These are phyloP conservation scores for Chrysocyon brachyurus DNA, from an alignment of 2,797 vertebrate species.

Conservation along the genomic window DNA sequence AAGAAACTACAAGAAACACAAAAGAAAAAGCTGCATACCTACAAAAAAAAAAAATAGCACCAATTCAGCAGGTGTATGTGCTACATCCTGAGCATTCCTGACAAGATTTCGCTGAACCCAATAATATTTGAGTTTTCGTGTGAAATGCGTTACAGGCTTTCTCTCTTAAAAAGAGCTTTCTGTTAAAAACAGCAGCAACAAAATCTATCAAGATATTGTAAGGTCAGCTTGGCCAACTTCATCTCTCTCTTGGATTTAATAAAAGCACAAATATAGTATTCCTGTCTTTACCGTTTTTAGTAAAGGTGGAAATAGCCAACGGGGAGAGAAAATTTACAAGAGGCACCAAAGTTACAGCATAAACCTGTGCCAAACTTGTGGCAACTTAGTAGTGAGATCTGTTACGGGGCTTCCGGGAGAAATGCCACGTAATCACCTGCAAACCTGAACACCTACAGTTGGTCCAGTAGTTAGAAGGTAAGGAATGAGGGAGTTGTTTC, in stretches of 20 bases:
- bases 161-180: neutral
- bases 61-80: neutral
- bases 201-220: slow-evolving; percentile 22
- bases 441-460: neutral
- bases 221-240: slow-evolving; percentile 39
- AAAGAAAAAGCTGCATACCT: neutral
- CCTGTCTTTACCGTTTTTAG: slow-evolving; percentile 27
- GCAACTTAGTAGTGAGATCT: neutral
- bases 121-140: neutral
- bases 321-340: slow-evolving; percentile 36
- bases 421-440: neutral
- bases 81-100: neutral
- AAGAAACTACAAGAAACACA: neutral
- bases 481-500: neutral
- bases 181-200: neutral
- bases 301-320: slow-evolving; percentile 44
- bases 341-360: slow-evolving; percentile 28
- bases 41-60: neutral
- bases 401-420: neutral
- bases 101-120: neutral
- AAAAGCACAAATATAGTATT: slow-evolving; percentile 42
- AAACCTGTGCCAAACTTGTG: slow-evolving; percentile 11
- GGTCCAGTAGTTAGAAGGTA: neutral
- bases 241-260: slow-evolving; percentile 57
- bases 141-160: neutral